Conservation (phyloP, 2,888 invertebrate species). For the Tiliacea aurago region DNA sequence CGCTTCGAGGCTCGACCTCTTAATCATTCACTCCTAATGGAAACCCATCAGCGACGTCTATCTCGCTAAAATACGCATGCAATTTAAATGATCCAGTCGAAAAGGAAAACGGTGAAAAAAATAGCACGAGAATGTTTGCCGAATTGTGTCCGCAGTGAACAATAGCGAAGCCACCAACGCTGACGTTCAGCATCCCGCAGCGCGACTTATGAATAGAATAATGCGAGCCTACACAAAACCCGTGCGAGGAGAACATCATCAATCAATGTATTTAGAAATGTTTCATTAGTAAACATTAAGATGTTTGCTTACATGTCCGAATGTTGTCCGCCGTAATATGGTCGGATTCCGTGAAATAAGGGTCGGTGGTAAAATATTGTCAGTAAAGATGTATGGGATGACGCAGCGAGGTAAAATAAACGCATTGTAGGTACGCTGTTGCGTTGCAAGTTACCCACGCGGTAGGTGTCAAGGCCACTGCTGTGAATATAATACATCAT, state of each 20-base stretch:
- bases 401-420: slow-evolving; percentile 77
- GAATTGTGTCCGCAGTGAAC: slow-evolving; percentile 82
- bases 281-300: slow-evolving; percentile 91
- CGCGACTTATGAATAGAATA: slow-evolving; percentile 88
- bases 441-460: slow-evolving; percentile 72
- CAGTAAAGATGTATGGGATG: slow-evolving; percentile 78
- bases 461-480: slow-evolving; percentile 81
- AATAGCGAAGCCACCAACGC: slow-evolving; percentile 89
- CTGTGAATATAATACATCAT: slow-evolving; percentile 80
- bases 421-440: slow-evolving; percentile 65
- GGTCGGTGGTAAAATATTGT: slow-evolving; percentile 82
- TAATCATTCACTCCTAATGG: slow-evolving; percentile 89
- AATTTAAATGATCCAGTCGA: slow-evolving; percentile 87
- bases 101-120: slow-evolving; percentile 75
- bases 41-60: slow-evolving; percentile 82
- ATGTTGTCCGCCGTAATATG: slow-evolving; percentile 84
- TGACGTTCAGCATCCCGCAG: slow-evolving; percentile 84
- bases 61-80: slow-evolving; percentile 83
- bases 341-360: slow-evolving; percentile 86
- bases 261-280: slow-evolving; percentile 89
- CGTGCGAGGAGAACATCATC: slow-evolving; percentile 84
- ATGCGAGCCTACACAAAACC: slow-evolving; percentile 85
- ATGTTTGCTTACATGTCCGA: slow-evolving; percentile 90
- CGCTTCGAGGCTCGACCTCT: slow-evolving; percentile 76
- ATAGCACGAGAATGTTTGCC: slow-evolving; percentile 83